Conservation (phyloP, 2,888 invertebrate genomes). For the Poecilobothrus nobilitatus region DNA sequence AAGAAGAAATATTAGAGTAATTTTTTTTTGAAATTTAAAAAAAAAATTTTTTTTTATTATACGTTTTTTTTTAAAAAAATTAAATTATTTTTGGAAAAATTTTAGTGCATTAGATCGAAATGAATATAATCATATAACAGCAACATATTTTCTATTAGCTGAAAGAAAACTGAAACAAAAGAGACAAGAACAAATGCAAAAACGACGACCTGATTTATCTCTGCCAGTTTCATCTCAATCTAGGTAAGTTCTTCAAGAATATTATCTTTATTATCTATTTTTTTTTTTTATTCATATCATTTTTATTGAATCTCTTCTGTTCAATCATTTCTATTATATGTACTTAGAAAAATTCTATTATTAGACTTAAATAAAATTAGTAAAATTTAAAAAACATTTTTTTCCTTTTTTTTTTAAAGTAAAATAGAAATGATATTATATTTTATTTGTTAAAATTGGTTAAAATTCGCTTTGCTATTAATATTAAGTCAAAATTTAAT, state of each 20-base stretch:
- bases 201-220: conserved; percentile 31
- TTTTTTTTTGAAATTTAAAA: conserved; percentile 36
- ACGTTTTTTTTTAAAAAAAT: conserved; percentile 10
- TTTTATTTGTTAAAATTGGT: too few relatives aligned
- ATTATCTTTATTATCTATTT: neutral
- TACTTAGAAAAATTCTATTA: too few relatives aligned
- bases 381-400: too few relatives aligned
- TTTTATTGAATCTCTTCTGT: too few relatives aligned
- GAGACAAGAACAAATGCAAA: conserved; percentile 55
- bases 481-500: too few relatives aligned
- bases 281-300: neutral
- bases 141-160: conserved; percentile 93
- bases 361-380: too few relatives aligned
- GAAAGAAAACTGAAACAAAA: conserved; percentile 80
- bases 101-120: conserved; percentile 82
- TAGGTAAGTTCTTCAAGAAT: conserved; percentile 26
- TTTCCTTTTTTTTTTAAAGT: too few relatives aligned
- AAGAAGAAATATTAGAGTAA: conserved; percentile 87
- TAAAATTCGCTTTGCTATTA: too few relatives aligned
- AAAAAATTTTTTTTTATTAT: conserved; percentile 9
- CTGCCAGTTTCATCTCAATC: conserved; percentile 28
- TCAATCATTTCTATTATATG: too few relatives aligned
- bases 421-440: too few relatives aligned
- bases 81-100: conserved; percentile 19
- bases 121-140: conserved; percentile 96